Evolutionary conservation across 37 sponge, comb jelly and placozoan species (phyloP), one percentile per base, ranked within the genome.

Genomic region (Aphrocallistes beatrix): DNA sequence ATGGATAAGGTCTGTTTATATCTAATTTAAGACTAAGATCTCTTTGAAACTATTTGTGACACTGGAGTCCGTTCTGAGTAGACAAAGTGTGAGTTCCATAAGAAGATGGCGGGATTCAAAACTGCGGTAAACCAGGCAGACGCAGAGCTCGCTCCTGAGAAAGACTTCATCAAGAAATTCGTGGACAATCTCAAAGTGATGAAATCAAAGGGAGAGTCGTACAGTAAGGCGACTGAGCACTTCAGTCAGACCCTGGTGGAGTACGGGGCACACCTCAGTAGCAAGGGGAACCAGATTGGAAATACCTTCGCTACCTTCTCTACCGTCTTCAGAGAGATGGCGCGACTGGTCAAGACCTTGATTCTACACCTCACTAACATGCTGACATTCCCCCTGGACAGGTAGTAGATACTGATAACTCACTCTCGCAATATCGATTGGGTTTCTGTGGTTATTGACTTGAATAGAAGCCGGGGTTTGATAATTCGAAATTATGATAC

Each of bases 1-100:
- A 60, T 60, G 21, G 75, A 60, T 60, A 60, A 60, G 75, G 75
- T 60, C n/a, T n/a, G n/a, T n/a, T n/a, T n/a, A n/a, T n/a, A n/a
- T n/a, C n/a, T n/a, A n/a, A n/a, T n/a, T n/a, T n/a, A n/a, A n/a
- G n/a, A n/a, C n/a, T n/a, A n/a, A n/a, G n/a, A n/a, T n/a, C n/a
- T n/a, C n/a, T n/a, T n/a, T n/a, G n/a, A n/a, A n/a, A n/a, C n/a
- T n/a, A n/a, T n/a, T n/a, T n/a, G n/a, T n/a, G 45, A 42, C 13
- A 16, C 13, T 6, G 45, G 45, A 16, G 13, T 42, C n/a, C n/a
- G 21, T 60, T 25, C n/a, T 13, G 1, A 19, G 3, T 13, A 60
- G 75, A 60, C 75, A 25, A 60, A 60, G 75, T 60, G 75, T 60
- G 75, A 60, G 6, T 60, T 60, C 75, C 75, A 60, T 30, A 60